phyloP scores from a whole-genome alignment of 2,113 vertebrate genomes.

The Labeo catla region DNA sequence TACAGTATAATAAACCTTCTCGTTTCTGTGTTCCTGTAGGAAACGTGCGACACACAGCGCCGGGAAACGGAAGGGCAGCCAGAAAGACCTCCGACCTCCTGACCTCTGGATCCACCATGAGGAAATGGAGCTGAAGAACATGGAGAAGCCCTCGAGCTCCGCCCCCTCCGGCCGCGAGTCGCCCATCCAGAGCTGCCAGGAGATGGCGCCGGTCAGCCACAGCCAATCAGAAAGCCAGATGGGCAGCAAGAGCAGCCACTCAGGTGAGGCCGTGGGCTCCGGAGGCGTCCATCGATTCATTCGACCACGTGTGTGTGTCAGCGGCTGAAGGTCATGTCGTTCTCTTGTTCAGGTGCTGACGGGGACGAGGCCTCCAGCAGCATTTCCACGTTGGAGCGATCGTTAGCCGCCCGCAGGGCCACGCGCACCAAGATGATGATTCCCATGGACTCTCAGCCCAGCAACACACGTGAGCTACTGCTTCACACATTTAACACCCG shows the following conservation, averaged over 20 bases:
- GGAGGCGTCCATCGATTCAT: background rate
- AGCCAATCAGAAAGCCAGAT: slow-evolving; percentile 93
- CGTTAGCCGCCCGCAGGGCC: slow-evolving; percentile 82
- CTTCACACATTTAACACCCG: background rate
- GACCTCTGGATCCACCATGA: slow-evolving; percentile 98
- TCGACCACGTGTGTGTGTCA: background rate
- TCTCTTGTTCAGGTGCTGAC: slow-evolving; percentile 77
- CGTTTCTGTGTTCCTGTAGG: slow-evolving; percentile 66
- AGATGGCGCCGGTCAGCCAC: slow-evolving; percentile 87
- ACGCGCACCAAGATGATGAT: slow-evolving; percentile 93
- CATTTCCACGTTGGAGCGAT: slow-evolving; percentile 91
- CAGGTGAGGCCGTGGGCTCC: slow-evolving; percentile 72
- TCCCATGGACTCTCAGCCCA: slow-evolving; percentile 91
- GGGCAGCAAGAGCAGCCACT: slow-evolving; percentile 91
- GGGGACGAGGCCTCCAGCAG: slow-evolving; percentile 86
- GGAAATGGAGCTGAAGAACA: slow-evolving; percentile 97
- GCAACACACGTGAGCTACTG: slow-evolving; percentile 83
- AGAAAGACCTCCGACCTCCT: slow-evolving; percentile 91
- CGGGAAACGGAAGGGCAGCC: slow-evolving; percentile 90
- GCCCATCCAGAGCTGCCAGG: slow-evolving; percentile 85
- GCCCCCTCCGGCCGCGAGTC: slow-evolving; percentile 82
- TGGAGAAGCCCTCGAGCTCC: slow-evolving; percentile 85
- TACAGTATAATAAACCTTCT: background rate
- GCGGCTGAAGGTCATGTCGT: background rate
- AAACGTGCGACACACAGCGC: slow-evolving; percentile 87